Conservation (phyloP, 2,113 vertebrate species). For the Rattus rattus region DNA sequence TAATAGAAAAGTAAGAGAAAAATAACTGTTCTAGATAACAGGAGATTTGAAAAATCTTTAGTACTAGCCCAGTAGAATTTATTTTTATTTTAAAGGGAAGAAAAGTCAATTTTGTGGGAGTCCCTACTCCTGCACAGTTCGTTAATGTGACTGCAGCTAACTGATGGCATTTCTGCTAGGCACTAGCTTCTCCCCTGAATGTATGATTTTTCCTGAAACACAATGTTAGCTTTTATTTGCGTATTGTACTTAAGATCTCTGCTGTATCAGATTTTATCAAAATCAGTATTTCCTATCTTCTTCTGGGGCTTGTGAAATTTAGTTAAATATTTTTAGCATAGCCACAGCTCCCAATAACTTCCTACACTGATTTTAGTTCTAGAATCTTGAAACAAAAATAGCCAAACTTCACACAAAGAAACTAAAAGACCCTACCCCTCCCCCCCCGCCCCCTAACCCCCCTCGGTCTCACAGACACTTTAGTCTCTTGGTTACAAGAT, state of each 20-base stretch:
- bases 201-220: conserved; percentile 19
- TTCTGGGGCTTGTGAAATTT: conserved; percentile 18
- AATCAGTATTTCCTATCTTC: background rate
- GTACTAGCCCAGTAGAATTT: conserved; percentile 25
- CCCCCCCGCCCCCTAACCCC: background rate
- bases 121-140: background rate
- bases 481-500: background rate
- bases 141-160: background rate
- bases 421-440: background rate
- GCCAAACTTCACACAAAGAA: background rate
- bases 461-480: background rate
- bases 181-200: background rate
- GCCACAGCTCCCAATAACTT: background rate
- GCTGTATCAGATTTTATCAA: background rate
- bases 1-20: conserved; percentile 48
- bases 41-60: conserved; percentile 22
- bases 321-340: conserved; percentile 26
- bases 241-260: conserved; percentile 36
- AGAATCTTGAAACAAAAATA: background rate
- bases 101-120: conserved; percentile 4
- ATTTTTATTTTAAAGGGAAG: conserved; percentile 55
- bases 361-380: background rate
- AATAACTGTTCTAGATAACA: background rate
- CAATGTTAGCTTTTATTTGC: conserved; percentile 13
- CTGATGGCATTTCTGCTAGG: background rate